Evolutionary conservation across 2,113 vertebrate species (phyloP).

Genomic region (Pithys albifrons): DNA sequence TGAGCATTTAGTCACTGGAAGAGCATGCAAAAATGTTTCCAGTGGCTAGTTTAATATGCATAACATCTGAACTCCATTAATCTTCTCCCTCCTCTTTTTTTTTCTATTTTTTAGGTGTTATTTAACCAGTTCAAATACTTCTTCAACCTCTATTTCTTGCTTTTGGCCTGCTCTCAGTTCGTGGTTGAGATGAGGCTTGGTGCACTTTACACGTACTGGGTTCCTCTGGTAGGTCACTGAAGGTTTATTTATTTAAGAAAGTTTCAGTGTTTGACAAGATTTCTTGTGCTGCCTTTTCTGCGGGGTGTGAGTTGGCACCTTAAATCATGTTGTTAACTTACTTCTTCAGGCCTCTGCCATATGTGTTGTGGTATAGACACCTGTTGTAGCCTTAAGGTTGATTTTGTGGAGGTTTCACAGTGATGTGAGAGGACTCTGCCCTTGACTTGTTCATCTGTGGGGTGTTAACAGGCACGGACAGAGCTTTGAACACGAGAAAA

Average conservation of each 20-base stretch:
- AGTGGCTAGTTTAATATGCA: background rate
- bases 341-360: background rate
- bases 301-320: background rate
- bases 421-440: background rate
- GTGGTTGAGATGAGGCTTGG: conserved; percentile 92
- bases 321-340: background rate
- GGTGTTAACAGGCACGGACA: background rate
- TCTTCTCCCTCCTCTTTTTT: background rate
- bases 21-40: background rate
- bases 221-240: conserved; percentile 88
- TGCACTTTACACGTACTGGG: conserved; percentile 97
- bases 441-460: background rate
- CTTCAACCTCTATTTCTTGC: conserved; percentile 96
- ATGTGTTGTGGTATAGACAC: background rate
- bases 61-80: background rate
- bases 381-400: background rate
- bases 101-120: conserved; percentile 79
- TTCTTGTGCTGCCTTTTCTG: background rate
- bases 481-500: background rate
- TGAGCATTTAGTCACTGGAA: background rate
- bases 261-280: background rate
- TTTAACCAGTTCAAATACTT: conserved; percentile 99
- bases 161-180: conserved; percentile 96
- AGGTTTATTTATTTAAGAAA: background rate
- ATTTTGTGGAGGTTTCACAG: background rate